Evolutionary conservation across 2,888 invertebrate genomes (phyloP), one percentile per base, ranked within the genome.

Genomic region (Tinea semifulvella): DNA sequence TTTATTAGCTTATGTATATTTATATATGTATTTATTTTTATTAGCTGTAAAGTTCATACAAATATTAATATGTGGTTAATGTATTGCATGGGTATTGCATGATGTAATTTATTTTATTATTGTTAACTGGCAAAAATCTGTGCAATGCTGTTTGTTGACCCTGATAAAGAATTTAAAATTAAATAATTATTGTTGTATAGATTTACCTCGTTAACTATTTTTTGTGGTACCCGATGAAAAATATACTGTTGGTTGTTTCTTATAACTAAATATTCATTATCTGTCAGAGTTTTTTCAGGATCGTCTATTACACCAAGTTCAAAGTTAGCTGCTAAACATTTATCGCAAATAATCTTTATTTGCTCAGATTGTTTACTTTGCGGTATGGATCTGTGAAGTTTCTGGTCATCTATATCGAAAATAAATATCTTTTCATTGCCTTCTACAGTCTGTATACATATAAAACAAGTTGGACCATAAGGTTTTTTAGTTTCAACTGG

Each of bases 401-500:
- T 68, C 39, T 80, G 79, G 28, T 80, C 80, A 60, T 79, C 80
- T 22, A 74, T 77, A 44, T 79, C 75, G 44, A 80, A 80, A 0
- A 80, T 52, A 46, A 76, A 80, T 2, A 75, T 49, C 46, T 79
- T 79, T 19, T 79, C 76, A 1, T 56, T 44, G 10, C 65, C 67
- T 13, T 67, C 62, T 0, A 77, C 68, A 16, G 59, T 63, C 49
- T 66, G 71, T 0, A 60, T 61, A 42, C 80, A 80, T 14, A 80
- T 72, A 39, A 70, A 76, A 49, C 80, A 80, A 25, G 65, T 66
- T 20, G 66, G 67, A 40, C 62, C 70, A 11, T 68, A 66, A 2
- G 56, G 61, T 14, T 65, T 66, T 0, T 60, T 39, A 18, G 64
- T 1, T 68, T 63, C 1, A 69, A 47, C 3, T 65, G 71, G 69